phyloP scores from a whole-genome alignment of 2,113 vertebrate species.

The Phasianus colchicus region DNA sequence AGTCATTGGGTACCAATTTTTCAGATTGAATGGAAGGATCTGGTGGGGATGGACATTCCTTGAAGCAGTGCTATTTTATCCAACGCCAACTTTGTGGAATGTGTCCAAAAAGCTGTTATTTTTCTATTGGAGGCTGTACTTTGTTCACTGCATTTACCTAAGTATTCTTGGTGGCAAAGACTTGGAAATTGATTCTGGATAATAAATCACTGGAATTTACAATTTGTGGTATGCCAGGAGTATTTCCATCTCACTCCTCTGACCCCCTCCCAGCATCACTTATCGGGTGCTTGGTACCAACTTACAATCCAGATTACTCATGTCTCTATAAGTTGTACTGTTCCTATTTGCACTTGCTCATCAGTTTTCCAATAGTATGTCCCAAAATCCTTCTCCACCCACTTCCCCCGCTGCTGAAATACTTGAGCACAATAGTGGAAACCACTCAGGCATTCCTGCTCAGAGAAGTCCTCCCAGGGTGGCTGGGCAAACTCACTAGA shows the following conservation, averaged over 20 bases:
- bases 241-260: background rate
- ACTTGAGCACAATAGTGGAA: background rate
- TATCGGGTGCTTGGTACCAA: background rate
- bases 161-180: constrained; percentile 2
- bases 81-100: background rate
- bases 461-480: background rate
- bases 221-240: background rate
- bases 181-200: background rate
- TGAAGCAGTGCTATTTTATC: constrained; percentile 8
- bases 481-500: background rate
- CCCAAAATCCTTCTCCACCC: background rate
- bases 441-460: background rate
- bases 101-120: background rate
- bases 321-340: rapidly evolving
- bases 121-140: background rate
- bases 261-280: background rate
- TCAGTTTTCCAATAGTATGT: background rate
- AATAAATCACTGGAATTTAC: background rate
- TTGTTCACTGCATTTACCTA: background rate
- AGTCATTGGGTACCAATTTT: background rate
- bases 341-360: background rate
- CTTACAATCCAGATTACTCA: background rate
- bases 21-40: background rate
- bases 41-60: background rate
- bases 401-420: background rate